Conservation (phyloP, 2,888 invertebrate genomes). For the Apotomis turbidana region DNA sequence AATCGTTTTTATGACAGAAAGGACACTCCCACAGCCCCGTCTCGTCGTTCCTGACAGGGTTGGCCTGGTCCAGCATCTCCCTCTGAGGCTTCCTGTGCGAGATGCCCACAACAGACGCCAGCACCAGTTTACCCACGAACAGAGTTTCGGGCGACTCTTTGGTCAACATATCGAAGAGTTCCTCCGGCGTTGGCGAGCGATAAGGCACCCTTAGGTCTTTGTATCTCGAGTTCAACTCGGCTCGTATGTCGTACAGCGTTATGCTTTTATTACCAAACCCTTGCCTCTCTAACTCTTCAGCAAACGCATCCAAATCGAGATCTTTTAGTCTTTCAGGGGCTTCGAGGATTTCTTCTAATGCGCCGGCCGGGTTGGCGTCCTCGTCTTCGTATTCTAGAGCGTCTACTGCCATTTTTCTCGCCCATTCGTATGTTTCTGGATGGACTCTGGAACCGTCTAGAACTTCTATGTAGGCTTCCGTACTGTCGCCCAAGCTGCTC, state of each 20-base stretch:
- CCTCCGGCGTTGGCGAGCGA: slow-evolving; percentile 91
- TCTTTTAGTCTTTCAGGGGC: slow-evolving; percentile 97
- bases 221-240: slow-evolving; percentile 96
- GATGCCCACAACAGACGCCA: slow-evolving; percentile 92
- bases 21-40: slow-evolving; percentile 99
- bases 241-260: slow-evolving; percentile 98
- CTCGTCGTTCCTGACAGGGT: slow-evolving; percentile 97
- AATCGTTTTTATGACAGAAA: slow-evolving; percentile 97
- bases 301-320: slow-evolving; percentile 98
- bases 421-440: slow-evolving; percentile 99
- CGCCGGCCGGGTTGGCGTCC: slow-evolving; percentile 97
- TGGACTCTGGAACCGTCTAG: slow-evolving; percentile 99
- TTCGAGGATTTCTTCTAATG: slow-evolving; percentile 98
- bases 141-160: slow-evolving; percentile 98
- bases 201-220: slow-evolving; percentile 94
- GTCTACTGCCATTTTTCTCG: slow-evolving; percentile 99
- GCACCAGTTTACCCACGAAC: slow-evolving; percentile 93
- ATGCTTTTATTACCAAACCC: slow-evolving; percentile 95
- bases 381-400: slow-evolving; percentile 99
- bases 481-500: slow-evolving; percentile 96
- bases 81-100: slow-evolving; percentile 94
- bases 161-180: slow-evolving; percentile 96
- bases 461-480: slow-evolving; percentile 97
- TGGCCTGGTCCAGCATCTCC: slow-evolving; percentile 97
- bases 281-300: slow-evolving; percentile 97